Conservation (phyloP, 2,113 vertebrate genomes). For the Onychorhynchus coronatus region DNA sequence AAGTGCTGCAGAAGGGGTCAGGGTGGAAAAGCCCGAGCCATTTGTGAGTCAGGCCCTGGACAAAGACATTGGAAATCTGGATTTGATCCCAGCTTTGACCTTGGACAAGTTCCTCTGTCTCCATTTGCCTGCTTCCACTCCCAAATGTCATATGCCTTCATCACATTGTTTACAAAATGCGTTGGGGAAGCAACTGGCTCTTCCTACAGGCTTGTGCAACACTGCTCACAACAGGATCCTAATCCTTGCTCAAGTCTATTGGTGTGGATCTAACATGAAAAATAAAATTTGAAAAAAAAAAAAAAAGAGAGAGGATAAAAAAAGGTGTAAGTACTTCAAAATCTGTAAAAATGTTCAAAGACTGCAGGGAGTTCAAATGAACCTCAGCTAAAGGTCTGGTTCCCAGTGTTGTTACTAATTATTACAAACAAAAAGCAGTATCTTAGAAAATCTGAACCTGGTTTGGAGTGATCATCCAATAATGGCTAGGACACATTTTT, state of each 20-base stretch:
- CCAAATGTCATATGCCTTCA: background rate
- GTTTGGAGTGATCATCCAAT: background rate
- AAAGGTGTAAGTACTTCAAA: background rate
- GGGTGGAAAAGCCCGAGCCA: background rate
- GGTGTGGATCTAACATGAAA: fast-evolving
- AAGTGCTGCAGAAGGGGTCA: background rate
- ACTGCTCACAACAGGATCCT: background rate
- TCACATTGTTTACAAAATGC: background rate
- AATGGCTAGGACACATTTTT: background rate
- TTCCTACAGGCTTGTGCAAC: background rate
- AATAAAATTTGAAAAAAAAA: too few species aligned
- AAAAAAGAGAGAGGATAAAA: too few species aligned
- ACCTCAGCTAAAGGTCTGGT: background rate
- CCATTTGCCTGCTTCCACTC: background rate
- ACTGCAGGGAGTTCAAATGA: background rate
- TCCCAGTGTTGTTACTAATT: background rate
- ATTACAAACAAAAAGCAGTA: background rate
- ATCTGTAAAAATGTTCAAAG: background rate
- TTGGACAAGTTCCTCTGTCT: background rate
- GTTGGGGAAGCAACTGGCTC: background rate
- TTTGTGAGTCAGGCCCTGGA: background rate
- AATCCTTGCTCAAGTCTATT: background rate
- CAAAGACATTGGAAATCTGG: background rate
- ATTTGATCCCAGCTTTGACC: background rate
- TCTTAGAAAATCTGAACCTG: background rate